Base-by-base conservation (phyloP, 2,113 vertebrate genomes). In the Rana temporaria region DNA sequence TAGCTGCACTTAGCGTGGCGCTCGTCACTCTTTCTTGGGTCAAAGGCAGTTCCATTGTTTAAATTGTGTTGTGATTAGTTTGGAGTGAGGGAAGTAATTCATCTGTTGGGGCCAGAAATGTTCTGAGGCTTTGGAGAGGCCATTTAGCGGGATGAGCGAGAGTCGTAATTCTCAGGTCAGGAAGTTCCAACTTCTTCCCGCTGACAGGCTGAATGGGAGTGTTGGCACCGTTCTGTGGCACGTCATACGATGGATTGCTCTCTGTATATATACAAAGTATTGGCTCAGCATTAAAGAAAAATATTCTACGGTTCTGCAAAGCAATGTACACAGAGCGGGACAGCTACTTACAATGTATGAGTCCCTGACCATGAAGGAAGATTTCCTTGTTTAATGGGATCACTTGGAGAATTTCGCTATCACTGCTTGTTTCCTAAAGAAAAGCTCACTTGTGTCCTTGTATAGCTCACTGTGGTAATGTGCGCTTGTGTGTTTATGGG, bases 171-270 rank as follows among this genome's bases (percentile, higher is more conserved):
- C 70, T 73, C 19, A 73, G 48, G 6, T 16, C 26, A 73, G 70
- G 52, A 73, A 73, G 56, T 12, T 6, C 22, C 7, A 26, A 26
- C 69, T 20, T 72, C 69, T 73, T 73, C 52, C 69, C 53, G 56
- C 70, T 57, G 70, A 73, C 70, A 73, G 53, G 22, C 30, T 18
- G 32, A 73, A 56, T 26, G 52, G 70, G 30, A 73, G 57, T 57
- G 52, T 73, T 56, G 52, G 70, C 70, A 73, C 52, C 8, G 53
- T 73, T 24, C 24, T 34, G 53, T 7, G 70, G 52, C 12, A 18
- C 9, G 48, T 30, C 30, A 52, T 11, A 1, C 26, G 24, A 73
- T 30, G 26, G 52, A 56, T 57, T 18, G 14, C 22, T 55, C 17
- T 56, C 69, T 52, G 24, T 55, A 9, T 26, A 73, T 26, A n/a